phyloP scores from a whole-genome alignment of 2,888 invertebrate genomes.

The Lochmaea crataegi region DNA sequence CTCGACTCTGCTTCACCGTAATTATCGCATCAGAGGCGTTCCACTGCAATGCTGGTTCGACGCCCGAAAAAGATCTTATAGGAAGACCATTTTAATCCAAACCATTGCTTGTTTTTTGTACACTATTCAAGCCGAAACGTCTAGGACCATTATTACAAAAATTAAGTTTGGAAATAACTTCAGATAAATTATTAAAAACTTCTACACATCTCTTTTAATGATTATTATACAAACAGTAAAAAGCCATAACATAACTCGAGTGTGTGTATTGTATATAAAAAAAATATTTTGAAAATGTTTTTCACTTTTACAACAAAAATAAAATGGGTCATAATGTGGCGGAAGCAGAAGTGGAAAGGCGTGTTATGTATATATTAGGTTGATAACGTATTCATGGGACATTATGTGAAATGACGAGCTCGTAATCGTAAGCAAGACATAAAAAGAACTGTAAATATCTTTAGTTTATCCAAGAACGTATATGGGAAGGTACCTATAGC shows the following conservation, averaged over 20 bases:
- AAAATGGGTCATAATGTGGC: conserved; percentile 49
- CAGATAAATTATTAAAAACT: no score
- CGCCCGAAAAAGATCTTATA: no score
- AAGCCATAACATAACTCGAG: neutral
- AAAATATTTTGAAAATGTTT: conserved; percentile 2
- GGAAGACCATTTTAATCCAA: no score
- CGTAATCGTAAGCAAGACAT: conserved; percentile 61
- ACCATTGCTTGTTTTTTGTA: no score
- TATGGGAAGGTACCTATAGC: conserved; percentile 1
- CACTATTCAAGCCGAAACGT: no score
- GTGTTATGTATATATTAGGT: conserved; percentile 53
- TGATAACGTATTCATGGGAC: conserved; percentile 61
- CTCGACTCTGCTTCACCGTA: no score
- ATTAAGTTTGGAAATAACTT: no score
- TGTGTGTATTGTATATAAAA: neutral
- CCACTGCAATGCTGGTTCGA: no score
- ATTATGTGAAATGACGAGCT: conserved; percentile 61
- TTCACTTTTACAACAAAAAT: conserved; percentile 17
- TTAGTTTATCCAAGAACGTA: conserved; percentile 54
- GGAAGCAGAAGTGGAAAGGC: conserved; percentile 60
- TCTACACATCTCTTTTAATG: no score
- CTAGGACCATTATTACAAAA: no score
- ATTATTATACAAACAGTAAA: neutral
- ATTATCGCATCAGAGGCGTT: no score
- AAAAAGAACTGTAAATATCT: conserved; percentile 61